phyloP scores from a whole-genome alignment of 2,888 invertebrate species.

The Dryocosmus kuriphilus region DNA sequence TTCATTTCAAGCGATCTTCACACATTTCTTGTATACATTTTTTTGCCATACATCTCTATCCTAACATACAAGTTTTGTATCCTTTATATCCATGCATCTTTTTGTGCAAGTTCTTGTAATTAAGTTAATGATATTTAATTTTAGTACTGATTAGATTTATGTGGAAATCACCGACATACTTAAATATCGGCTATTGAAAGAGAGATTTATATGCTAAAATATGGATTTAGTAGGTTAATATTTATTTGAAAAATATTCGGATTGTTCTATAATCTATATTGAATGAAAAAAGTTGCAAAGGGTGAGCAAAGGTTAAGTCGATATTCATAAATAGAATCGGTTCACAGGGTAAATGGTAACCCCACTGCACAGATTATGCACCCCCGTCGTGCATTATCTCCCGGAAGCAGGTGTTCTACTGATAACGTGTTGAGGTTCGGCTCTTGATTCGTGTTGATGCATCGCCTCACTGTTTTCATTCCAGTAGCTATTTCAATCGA shows the following conservation, averaged over 20 bases:
- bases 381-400: slow-evolving; percentile 50
- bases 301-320: neutral
- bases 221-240: neutral
- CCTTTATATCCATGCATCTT: too few species aligned
- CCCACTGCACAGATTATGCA: slow-evolving; percentile 45
- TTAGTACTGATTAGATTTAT: too few species aligned
- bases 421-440: slow-evolving; percentile 55
- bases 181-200: neutral
- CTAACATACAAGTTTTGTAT: too few species aligned
- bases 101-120: too few species aligned
- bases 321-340: slow-evolving; percentile 23
- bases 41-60: too few species aligned
- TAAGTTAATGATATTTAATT: too few species aligned
- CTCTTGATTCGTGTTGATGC: slow-evolving; percentile 48
- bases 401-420: slow-evolving; percentile 59
- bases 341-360: slow-evolving; percentile 26
- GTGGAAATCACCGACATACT: too few species aligned
- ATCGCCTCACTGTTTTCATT: slow-evolving; percentile 31
- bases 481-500: slow-evolving; percentile 17
- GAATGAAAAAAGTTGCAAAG: neutral
- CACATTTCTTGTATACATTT: too few species aligned
- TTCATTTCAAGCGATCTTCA: too few species aligned
- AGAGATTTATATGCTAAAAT: neutral
- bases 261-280: neutral
- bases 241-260: neutral